Evolutionary conservation across 1,140 invertebrate species (phyloP).

Genomic region (Nephila pilipes): DNA sequence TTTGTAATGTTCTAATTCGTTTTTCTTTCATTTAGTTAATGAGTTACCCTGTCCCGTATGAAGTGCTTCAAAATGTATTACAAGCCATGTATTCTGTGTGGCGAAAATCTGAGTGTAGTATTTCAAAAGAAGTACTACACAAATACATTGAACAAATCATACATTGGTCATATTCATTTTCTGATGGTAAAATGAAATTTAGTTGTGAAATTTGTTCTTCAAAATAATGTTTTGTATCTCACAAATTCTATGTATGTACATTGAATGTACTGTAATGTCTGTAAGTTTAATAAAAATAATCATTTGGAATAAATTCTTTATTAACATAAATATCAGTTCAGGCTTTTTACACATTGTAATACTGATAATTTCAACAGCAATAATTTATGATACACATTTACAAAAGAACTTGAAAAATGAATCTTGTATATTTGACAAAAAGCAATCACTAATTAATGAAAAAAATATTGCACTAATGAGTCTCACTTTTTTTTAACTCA

Average conservation of each 20-base stretch:
- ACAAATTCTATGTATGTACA: neutral
- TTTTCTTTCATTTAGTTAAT: constrained; percentile 12
- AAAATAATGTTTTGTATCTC: neutral
- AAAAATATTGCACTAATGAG: neutral
- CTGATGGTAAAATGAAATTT: neutral
- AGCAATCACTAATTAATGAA: neutral
- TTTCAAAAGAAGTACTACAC: constrained; percentile 19
- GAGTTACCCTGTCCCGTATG: constrained; percentile 40
- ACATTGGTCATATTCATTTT: neutral
- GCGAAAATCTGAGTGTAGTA: neutral
- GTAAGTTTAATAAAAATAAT: neutral
- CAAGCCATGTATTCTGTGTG: neutral
- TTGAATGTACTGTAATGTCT: neutral
- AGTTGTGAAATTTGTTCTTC: constrained; percentile 28
- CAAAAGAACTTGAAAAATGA: neutral
- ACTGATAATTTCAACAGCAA: constrained; percentile 23
- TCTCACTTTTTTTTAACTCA: no score
- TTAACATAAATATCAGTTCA: neutral
- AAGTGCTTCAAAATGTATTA: neutral
- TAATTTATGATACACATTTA: constrained; percentile 8
- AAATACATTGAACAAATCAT: constrained; percentile 22
- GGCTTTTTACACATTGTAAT: neutral
- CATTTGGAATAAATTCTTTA: neutral
- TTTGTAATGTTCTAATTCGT: no score
- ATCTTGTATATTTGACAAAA: neutral